Evolutionary conservation across 2,797 vertebrate species (phyloP), one percentile per base, ranked within the genome.

Genomic region (Numenius phaeopus): DNA sequence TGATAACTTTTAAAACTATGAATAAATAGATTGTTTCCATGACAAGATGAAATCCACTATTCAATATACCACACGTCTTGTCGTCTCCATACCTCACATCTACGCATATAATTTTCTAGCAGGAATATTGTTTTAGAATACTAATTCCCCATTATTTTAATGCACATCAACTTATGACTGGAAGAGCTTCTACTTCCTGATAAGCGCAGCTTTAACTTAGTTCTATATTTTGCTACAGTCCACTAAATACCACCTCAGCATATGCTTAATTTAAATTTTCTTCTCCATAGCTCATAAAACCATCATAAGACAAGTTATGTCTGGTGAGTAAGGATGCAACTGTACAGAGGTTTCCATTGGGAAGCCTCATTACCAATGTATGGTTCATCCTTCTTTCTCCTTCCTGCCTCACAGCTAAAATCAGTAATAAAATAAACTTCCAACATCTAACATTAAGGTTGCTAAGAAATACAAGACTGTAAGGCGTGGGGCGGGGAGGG

Each of bases 61-160:
- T 88, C 67, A 92, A 57, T 40, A 72, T 34, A 94, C 30, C 46
- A 84, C 14, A 0, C 6, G 46, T 54, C 54, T 66, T 62, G 39
- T 75, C 76, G 59, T 88, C 32, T 72, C 44, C 58, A 62, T 10
- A 70, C 47, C 26, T 91, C 83, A 89, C 44, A 71, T 84, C 57
- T 94, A 95, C 94, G 58, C 61, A 95, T 47, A 91, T 61, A 42
- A 95, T 58, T 82, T 92, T 87, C 84, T 87, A 90, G 58, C 82
- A 90, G 87, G 77, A 95, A 87, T 80, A 95, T 7, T 70, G 49
- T 92, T 96, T 89, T 32, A 67, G 82, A 90, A 49, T 59, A 71
- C 71, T 79, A 92, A 82, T 79, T 66, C 46, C 69, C 84, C 94
- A 86, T 59, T 64, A 69, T 47, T 87, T 93, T 70, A 89, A 70